Evolutionary conservation across 2,797 vertebrate genomes (phyloP).

Genomic region (Zenarchopterus dispar): DNA sequence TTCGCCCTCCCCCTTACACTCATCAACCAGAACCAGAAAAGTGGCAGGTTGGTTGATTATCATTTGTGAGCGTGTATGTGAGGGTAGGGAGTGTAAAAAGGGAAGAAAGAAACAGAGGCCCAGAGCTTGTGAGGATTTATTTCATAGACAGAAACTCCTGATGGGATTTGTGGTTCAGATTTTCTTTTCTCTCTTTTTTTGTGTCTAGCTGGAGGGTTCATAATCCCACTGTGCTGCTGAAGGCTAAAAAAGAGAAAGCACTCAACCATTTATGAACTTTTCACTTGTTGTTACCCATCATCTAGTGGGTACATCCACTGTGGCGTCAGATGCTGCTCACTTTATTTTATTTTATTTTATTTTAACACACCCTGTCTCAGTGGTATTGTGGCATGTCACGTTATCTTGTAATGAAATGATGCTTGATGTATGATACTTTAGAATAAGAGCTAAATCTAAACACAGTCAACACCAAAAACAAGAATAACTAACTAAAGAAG

Average conservation of each 20-base stretch:
- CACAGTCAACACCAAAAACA: no score
- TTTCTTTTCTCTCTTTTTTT: constrained; percentile 20
- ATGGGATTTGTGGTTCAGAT: constrained; percentile 42
- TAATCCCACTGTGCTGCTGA: constrained; percentile 29
- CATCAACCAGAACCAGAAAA: constrained; percentile 31
- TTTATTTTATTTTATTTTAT: no score
- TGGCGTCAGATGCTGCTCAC: no score
- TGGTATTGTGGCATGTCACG: no score
- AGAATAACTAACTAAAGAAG: no score
- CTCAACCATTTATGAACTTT: constrained; percentile 22
- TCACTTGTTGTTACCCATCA: constrained; percentile 9
- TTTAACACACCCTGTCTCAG: no score
- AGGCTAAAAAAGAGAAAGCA: constrained; percentile 22
- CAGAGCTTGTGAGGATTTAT: constrained; percentile 49
- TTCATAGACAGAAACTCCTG: constrained; percentile 49
- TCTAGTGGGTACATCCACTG: no score
- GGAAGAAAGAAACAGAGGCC: constrained; percentile 12
- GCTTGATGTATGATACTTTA: no score
- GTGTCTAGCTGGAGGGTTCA: constrained; percentile 38
- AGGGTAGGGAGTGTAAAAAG: constrained; percentile 19
- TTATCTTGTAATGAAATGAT: no score
- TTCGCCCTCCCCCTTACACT: constrained; percentile 60
- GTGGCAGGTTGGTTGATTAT: constrained; percentile 51
- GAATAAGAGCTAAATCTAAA: no score
- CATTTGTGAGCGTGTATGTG: constrained; percentile 55